Evolutionary conservation across 1,140 invertebrate genomes (phyloP).

Genomic region (Mya arenaria): DNA sequence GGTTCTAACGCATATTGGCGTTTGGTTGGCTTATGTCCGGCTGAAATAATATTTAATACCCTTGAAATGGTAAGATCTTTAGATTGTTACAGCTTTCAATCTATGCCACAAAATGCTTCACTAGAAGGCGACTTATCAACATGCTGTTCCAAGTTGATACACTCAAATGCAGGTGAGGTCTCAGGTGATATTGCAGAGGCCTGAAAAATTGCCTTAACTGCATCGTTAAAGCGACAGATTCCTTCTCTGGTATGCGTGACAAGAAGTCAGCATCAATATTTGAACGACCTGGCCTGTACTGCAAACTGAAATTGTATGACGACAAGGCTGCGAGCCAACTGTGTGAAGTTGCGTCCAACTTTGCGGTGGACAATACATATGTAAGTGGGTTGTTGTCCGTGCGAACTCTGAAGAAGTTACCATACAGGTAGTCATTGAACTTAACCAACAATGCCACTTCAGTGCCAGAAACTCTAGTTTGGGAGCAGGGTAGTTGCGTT

Average conservation of each 20-base stretch:
- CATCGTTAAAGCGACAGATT: too few species aligned
- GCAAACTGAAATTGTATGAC: constrained; percentile 40
- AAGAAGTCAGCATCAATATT: constrained; percentile 28
- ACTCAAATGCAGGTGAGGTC: too few species aligned
- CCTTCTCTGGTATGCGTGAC: constrained; percentile 5
- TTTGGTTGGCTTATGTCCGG: neutral
- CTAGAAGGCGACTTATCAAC: too few species aligned
- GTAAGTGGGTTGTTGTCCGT: constrained; percentile 39
- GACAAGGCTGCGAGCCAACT: constrained; percentile 8
- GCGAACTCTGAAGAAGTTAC: neutral
- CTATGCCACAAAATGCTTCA: too few species aligned
- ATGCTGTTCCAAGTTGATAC: too few species aligned
- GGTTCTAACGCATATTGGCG: neutral
- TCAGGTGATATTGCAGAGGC: too few species aligned
- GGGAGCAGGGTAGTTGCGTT: constrained; percentile 45
- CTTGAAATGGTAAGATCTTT: neutral
- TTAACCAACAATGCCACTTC: constrained; percentile 44
- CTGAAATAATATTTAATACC: neutral
- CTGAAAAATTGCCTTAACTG: too few species aligned
- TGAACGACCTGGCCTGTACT: constrained; percentile 17
- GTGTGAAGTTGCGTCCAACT: constrained; percentile 28
- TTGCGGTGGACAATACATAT: constrained; percentile 18
- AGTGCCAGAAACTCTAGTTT: constrained; percentile 52
- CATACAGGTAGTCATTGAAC: constrained; percentile 37
- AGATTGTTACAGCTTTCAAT: neutral